Conservation (phyloP, 1,140 invertebrate genomes). For the Trigoniulus corallinus region DNA sequence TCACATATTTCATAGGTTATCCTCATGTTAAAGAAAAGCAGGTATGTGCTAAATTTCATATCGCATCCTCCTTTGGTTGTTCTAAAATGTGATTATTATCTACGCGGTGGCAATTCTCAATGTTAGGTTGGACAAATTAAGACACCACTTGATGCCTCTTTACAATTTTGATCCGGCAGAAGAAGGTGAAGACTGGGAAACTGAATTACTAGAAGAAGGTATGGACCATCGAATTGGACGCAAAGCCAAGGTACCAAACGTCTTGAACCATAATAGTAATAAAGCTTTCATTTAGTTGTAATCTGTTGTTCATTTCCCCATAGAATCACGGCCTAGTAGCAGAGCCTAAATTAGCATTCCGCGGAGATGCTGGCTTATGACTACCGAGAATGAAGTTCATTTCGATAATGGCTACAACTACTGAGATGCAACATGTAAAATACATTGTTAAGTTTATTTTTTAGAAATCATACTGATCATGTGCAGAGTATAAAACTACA, state of each 20-base stretch:
- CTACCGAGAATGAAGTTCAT: too few relatives aligned
- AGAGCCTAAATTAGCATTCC: not conserved
- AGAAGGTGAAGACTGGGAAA: constrained; percentile 44
- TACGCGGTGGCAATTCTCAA: too few relatives aligned
- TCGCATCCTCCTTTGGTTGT: too few relatives aligned
- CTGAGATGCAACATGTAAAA: too few relatives aligned
- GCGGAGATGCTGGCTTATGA: not conserved
- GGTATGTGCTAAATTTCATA: too few relatives aligned
- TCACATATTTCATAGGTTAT: too few relatives aligned
- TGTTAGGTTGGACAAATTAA: constrained; percentile 35
- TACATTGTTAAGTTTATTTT: too few relatives aligned
- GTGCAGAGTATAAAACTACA: too few relatives aligned
- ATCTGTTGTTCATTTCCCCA: not conserved
- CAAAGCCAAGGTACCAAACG: constrained; percentile 9
- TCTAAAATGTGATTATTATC: too few relatives aligned
- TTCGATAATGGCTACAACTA: too few relatives aligned
- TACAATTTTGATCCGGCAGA: constrained; percentile 46
- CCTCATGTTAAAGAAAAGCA: too few relatives aligned
- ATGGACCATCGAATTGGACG: constrained; percentile 14
- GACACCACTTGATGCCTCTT: constrained; percentile 44
- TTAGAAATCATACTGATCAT: too few relatives aligned
- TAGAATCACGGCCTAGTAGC: not conserved
- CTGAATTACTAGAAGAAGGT: constrained; percentile 33
- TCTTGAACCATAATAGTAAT: constrained; percentile 4
- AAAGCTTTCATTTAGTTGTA: not conserved